These are phyloP conservation scores for Smutsia temminckii DNA, from an alignment of 2,797 vertebrate genomes.

Conservation along the genomic window DNA sequence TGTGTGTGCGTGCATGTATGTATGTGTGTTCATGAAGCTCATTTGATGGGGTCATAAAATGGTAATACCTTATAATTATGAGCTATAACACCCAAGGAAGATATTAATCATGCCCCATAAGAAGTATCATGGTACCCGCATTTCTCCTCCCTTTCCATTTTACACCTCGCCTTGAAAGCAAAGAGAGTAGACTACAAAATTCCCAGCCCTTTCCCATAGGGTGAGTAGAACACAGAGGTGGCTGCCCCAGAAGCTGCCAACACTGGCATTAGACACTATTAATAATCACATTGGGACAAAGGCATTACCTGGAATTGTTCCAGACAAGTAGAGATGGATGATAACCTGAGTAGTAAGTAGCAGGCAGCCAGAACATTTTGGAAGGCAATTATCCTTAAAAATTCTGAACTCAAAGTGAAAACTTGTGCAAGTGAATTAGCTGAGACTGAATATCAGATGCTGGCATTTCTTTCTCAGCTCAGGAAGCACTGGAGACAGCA, in stretches of 20 bases:
- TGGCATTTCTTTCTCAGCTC: neutral
- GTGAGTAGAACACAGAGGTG: neutral
- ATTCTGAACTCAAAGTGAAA: neutral
- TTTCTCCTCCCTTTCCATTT: neutral
- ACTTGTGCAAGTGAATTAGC: neutral
- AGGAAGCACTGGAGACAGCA: neutral
- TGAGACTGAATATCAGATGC: neutral
- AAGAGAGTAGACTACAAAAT: neutral
- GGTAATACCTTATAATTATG: constrained; percentile 13
- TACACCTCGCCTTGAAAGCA: neutral
- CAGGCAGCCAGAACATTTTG: neutral
- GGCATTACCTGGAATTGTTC: neutral
- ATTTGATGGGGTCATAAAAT: neutral
- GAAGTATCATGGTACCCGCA: neutral
- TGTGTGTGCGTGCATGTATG: neutral
- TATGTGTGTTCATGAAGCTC: neutral
- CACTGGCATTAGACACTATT: neutral
- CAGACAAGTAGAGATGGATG: neutral
- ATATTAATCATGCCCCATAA: neutral
- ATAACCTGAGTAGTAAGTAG: neutral
- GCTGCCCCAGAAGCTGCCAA: neutral
- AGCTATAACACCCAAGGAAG: neutral
- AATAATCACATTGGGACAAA: neutral
- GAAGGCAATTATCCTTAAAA: neutral
- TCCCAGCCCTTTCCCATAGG: neutral